Conservation (phyloP, 2,888 invertebrate genomes). For the Clusia tigrina region DNA sequence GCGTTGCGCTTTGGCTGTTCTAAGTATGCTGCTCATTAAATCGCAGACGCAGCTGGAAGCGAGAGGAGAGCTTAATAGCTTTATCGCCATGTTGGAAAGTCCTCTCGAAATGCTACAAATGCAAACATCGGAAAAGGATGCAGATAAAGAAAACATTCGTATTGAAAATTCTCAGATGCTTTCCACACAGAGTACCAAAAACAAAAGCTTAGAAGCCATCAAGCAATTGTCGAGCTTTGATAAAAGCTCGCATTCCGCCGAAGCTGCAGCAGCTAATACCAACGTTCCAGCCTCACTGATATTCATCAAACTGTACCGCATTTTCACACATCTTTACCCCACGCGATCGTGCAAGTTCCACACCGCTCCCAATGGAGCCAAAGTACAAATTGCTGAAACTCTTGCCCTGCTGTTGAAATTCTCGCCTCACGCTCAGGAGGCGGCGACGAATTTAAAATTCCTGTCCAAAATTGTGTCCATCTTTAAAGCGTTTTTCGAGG, state of each 20-base stretch:
- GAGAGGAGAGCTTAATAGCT: constrained; percentile 29
- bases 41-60: constrained; percentile 15
- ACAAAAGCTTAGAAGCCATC: no score
- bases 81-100: constrained; percentile 35
- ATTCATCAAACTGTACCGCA: constrained; percentile 41
- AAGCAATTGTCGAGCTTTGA: no score
- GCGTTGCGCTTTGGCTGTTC: constrained; percentile 39
- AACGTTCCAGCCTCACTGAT: constrained; percentile 34
- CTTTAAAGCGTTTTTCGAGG: constrained; percentile 51
- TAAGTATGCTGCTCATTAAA: constrained; percentile 48
- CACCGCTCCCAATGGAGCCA: constrained; percentile 36
- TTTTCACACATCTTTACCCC: constrained; percentile 47
- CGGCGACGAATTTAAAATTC: constrained; percentile 46
- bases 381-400: constrained; percentile 50
- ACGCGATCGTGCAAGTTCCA: constrained; percentile 44
- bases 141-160: neutral
- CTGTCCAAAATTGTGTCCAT: constrained; percentile 45
- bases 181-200: neutral
- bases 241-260: neutral
- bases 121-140: constrained; percentile 18
- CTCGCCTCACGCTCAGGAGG: constrained; percentile 42
- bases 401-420: constrained; percentile 54
- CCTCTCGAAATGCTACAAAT: constrained; percentile 1
- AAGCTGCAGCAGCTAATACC: neutral
- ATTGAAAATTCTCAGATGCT: neutral